Percentiles rank a stretch among this genome's conserved stretches.
phyloP scores from a whole-genome alignment of 2,113 vertebrate genomes.

The Nannobrachium achirus region DNA sequence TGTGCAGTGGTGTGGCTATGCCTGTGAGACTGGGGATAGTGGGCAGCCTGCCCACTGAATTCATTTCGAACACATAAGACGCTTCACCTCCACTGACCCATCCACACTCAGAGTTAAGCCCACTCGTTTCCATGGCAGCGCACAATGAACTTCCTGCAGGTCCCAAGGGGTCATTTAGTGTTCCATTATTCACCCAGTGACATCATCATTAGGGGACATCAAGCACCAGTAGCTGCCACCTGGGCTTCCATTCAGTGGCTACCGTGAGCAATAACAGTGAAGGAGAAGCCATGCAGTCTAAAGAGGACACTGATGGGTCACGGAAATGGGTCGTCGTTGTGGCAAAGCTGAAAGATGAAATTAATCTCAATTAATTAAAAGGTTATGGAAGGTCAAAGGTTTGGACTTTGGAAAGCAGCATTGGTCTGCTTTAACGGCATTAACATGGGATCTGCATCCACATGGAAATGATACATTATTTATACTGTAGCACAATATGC shows the following conservation, averaged over 20 bases:
- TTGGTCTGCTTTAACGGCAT: too few species aligned
- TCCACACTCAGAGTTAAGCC: neutral
- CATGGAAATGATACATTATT: too few species aligned
- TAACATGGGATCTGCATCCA: too few species aligned
- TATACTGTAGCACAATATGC: too few species aligned
- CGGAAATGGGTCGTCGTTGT: too few species aligned
- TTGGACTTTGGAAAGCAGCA: too few species aligned
- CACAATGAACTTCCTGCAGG: constrained; percentile 20
- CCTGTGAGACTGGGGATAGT: neutral
- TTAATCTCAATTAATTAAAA: too few species aligned
- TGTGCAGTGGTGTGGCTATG: neutral
- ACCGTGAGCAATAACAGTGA: too few species aligned
- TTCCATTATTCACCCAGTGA: constrained; percentile 20
- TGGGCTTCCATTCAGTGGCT: neutral
- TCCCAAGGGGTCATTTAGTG: constrained; percentile 1
- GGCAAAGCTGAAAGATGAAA: too few species aligned
- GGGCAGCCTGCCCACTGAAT: constrained; percentile 29
- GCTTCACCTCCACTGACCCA: constrained; percentile 13
- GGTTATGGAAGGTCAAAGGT: too few species aligned
- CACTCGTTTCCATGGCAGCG: constrained; percentile 46
- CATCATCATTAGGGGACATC: constrained; percentile 7
- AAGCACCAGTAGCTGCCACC: neutral
- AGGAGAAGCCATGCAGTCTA: neutral
- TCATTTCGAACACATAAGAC: constrained; percentile 31
- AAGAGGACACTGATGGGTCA: too few species aligned